Percentiles rank a stretch among this genome's conserved stretches.
Conservation (phyloP, 2,797 vertebrate genomes). For the Neostethus bicornis region DNA sequence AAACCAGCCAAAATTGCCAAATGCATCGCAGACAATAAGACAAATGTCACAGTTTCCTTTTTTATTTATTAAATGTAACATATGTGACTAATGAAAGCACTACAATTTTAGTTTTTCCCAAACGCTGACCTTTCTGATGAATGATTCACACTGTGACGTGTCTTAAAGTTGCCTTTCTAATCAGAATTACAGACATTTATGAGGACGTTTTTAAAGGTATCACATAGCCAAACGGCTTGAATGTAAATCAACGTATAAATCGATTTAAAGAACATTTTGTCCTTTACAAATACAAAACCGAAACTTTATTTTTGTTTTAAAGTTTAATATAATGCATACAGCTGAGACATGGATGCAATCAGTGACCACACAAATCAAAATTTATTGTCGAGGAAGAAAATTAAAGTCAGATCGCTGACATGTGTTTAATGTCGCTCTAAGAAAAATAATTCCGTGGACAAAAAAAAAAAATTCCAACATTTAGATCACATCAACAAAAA, state of each 20-base stretch:
- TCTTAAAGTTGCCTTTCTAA: conserved; percentile 74
- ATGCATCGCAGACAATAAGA: conserved; percentile 49
- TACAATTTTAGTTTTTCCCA: conserved; percentile 44
- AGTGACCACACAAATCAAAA: conserved; percentile 15
- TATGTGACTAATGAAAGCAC: conserved; percentile 46
- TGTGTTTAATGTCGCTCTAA: conserved; percentile 16
- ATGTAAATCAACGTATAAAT: conserved; percentile 68
- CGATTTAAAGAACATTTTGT: conserved; percentile 37
- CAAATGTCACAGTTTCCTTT: conserved; percentile 47
- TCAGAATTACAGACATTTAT: conserved; percentile 43
- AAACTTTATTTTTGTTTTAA: conserved; percentile 10
- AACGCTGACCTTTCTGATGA: conserved; percentile 44
- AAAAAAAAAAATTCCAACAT: not conserved
- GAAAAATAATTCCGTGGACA: conserved; percentile 9
- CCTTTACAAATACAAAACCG: conserved; percentile 9
- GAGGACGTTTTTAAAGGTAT: conserved; percentile 30
- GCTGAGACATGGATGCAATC: not conserved
- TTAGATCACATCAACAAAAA: conserved; percentile 6
- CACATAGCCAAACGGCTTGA: conserved; percentile 57
- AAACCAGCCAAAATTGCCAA: conserved; percentile 59
- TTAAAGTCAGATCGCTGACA: conserved; percentile 25
- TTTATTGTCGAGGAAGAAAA: conserved; percentile 31
- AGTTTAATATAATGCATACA: conserved; percentile 21
- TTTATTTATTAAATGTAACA: conserved; percentile 56
- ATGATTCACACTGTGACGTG: conserved; percentile 71